Evolutionary conservation across 2,797 vertebrate genomes (phyloP), one percentile per base, ranked within the genome.

Genomic region (Semotilus atromaculatus): DNA sequence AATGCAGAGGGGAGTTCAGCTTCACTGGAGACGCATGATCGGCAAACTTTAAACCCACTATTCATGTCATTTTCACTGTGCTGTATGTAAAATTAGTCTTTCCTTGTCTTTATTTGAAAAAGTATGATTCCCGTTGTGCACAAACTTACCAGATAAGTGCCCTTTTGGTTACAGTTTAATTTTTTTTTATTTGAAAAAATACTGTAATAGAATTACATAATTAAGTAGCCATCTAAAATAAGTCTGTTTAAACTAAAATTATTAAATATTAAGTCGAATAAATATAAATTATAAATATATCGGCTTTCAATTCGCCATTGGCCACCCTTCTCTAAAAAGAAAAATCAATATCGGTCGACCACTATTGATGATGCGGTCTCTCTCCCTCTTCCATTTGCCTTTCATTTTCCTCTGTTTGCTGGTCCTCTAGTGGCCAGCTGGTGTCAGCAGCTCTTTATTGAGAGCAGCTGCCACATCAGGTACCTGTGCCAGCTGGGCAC

Each of bases 401-500:
- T 40, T 34, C 48, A 2, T n/a, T 45, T 26, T 62, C 34, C 51
- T 19, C 34, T 60, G 85, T 60, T 72, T 73, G 58, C 68, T 86
- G 82, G 74, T 74, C 40, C 71, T 68, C 77, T 60, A 62, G 67
- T 60, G 81, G 55, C 72, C 71, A 89, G 73, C 85, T 83, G 85
- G 77, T 84, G 53, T 68, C 40, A 66, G 82, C 62, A 74, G 78
- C 48, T 55, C 26, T 83, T 87, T 80, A 88, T 85, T 88, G 45
- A 78, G 58, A 87, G 72, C 83, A 87, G 81, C 75, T 81, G 76
- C 74, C 74, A 82, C 64, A 70, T 84, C 53, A 64, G 23, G 31
- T 78, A 77, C 74, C 87, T 55, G 74, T 83, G 85, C 85, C 73
- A 88, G 82, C 53, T 38, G 74, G 89, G 86, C 86, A 80, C 34